Evolutionary conservation across 2,888 invertebrate species (phyloP).

Genomic region (Ariolimax columbianus): DNA sequence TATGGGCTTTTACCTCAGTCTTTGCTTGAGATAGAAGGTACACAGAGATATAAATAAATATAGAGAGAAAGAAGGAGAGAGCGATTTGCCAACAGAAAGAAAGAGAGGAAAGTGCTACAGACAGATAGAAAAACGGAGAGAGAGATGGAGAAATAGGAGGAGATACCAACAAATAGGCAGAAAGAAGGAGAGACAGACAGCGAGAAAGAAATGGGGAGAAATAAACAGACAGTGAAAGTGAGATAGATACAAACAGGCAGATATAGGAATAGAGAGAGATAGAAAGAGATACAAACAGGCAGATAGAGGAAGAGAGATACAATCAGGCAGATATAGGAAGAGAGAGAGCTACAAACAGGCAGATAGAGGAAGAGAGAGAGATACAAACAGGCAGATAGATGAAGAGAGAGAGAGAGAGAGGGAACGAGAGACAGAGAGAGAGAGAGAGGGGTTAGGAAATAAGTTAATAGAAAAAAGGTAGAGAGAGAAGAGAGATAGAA

Average conservation of each 20-base stretch:
- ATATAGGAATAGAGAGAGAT: not conserved
- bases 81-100: too few species aligned
- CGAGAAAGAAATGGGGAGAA: not conserved
- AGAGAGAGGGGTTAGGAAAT: not conserved
- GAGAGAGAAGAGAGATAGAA: conserved; percentile 3
- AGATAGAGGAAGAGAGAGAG: not conserved
- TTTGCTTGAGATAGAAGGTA: too few species aligned
- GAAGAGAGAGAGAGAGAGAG: not conserved
- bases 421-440: not conserved
- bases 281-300: not conserved
- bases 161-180: not conserved
- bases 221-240: not conserved
- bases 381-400: not conserved
- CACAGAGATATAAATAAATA: too few species aligned
- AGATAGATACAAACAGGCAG: conserved; percentile 13
- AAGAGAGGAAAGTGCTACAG: not conserved
- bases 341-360: not conserved
- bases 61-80: too few species aligned
- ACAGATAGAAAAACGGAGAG: not conserved
- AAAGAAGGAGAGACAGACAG: not conserved
- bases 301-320: not conserved
- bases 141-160: not conserved
- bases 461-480: not conserved
- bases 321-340: too few species aligned
- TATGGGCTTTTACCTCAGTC: too few species aligned